Evolutionary conservation across 2,888 invertebrate genomes (phyloP).

Genomic region (Harmothoe impar): DNA sequence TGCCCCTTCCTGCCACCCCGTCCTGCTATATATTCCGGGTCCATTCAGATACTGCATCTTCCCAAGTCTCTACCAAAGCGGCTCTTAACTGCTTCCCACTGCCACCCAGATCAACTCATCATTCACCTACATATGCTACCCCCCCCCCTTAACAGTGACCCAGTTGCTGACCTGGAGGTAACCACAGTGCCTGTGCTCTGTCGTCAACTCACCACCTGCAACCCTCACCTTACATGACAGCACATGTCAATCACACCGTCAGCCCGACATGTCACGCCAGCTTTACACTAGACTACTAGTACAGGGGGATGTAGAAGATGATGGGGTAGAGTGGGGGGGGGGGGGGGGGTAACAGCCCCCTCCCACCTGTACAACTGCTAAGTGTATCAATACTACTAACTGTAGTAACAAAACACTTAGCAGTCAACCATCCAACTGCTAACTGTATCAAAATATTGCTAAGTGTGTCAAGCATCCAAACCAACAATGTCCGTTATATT

Average conservation of each 20-base stretch:
- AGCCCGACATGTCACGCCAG: constrained; percentile 29
- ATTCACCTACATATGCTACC: neutral
- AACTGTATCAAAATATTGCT: too few species aligned
- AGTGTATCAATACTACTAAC: too few species aligned
- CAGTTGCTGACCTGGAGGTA: neutral
- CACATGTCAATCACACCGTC: constrained; percentile 10
- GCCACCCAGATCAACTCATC: neutral
- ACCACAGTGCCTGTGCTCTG: neutral
- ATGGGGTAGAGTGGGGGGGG: neutral
- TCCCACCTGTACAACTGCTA: too few species aligned
- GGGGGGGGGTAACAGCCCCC: neutral
- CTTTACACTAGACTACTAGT: neutral
- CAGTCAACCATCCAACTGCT: too few species aligned
- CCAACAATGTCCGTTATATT: too few species aligned
- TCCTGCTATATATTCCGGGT: neutral
- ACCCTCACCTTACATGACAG: constrained; percentile 29
- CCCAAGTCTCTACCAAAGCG: neutral
- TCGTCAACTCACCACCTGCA: constrained; percentile 23
- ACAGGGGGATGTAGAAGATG: too few species aligned
- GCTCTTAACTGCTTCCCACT: neutral
- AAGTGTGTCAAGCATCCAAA: too few species aligned
- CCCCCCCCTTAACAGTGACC: neutral
- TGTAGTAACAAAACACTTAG: too few species aligned
- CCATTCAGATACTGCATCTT: neutral
- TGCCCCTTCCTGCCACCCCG: neutral